Conservation (phyloP, 2,797 vertebrate species). For the Sebastes steindachneri region DNA sequence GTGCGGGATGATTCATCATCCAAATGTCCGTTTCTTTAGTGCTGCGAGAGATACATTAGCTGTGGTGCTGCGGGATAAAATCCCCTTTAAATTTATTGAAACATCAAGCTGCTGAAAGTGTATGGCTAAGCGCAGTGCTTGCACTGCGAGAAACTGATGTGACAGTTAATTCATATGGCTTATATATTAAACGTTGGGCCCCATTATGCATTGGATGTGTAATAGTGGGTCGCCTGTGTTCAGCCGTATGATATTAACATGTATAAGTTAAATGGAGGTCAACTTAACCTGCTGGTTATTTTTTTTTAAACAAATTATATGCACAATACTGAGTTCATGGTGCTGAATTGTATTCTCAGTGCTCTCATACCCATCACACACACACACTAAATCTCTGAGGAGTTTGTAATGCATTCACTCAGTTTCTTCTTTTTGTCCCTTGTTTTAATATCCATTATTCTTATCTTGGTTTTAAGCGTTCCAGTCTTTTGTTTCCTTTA, state of each 20-base stretch:
- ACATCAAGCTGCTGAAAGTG: constrained; percentile 26
- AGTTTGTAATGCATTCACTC: constrained; percentile 11
- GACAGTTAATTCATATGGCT: constrained; percentile 25
- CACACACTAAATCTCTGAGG: neutral
- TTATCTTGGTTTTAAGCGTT: neutral
- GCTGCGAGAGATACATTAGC: constrained; percentile 23
- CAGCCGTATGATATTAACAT: neutral
- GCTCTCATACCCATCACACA: neutral
- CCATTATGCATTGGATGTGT: neutral
- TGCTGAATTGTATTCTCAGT: neutral
- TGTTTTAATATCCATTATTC: constrained; percentile 27
- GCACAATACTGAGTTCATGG: neutral
- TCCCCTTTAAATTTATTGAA: constrained; percentile 42
- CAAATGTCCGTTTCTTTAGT: constrained; percentile 24
- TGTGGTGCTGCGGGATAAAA: constrained; percentile 31
- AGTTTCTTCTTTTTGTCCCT: neutral
- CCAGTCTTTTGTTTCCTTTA: constrained; percentile 35
- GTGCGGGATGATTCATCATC: constrained; percentile 52
- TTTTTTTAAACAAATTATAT: neutral
- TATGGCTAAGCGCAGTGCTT: constrained; percentile 7
- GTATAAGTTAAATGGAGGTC: neutral
- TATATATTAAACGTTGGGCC: constrained; percentile 20
- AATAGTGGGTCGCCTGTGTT: neutral
- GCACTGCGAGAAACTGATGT: constrained; percentile 5
- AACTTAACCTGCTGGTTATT: neutral